Evolutionary conservation across 2,113 vertebrate genomes (phyloP).

Genomic region (Oryzias celebensis): DNA sequence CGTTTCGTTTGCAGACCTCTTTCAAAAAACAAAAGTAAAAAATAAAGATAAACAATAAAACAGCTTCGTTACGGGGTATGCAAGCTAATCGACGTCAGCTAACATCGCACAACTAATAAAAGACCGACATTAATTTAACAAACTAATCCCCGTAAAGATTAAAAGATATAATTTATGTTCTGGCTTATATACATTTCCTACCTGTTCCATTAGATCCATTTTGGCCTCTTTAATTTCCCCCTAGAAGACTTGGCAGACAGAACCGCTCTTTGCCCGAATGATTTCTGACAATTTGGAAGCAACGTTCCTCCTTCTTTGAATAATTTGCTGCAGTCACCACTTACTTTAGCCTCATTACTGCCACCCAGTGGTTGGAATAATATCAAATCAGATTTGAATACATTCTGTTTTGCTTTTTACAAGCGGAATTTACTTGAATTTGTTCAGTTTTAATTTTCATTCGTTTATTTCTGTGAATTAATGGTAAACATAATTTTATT

Average conservation of each 20-base stretch:
- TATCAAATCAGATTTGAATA: too few species aligned
- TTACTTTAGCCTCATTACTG: not conserved
- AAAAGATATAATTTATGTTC: too few species aligned
- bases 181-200: conserved; percentile 12
- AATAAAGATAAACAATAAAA: not conserved
- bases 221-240: not conserved
- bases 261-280: not conserved
- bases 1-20: not conserved
- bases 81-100: too few species aligned
- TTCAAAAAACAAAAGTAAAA: not conserved
- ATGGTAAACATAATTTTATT: too few species aligned
- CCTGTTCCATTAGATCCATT: conserved; percentile 77
- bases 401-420: not conserved
- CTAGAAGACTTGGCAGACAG: not conserved
- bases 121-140: too few species aligned
- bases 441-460: not conserved
- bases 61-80: not conserved
- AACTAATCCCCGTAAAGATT: too few species aligned
- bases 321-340: not conserved
- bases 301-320: not conserved
- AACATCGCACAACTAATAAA: too few species aligned
- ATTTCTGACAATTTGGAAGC: not conserved
- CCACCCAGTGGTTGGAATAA: conserved; percentile 12
- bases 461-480: not conserved
- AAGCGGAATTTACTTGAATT: not conserved